Conservation (phyloP, 2,888 invertebrate genomes). For the Watsonalla binaria region DNA sequence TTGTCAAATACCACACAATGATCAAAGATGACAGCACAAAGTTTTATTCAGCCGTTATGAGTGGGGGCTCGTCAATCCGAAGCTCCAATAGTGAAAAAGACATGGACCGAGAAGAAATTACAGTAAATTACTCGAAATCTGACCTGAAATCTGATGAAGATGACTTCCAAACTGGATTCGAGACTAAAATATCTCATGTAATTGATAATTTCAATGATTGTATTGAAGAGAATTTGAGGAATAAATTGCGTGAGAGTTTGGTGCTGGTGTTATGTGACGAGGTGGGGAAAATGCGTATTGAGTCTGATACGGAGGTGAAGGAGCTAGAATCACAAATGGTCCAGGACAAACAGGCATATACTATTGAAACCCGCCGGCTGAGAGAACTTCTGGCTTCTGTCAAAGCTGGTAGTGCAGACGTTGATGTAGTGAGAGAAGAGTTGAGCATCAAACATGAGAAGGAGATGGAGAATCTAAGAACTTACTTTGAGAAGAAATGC, state of each 20-base stretch:
- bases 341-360: conserved; percentile 77
- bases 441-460: conserved; percentile 82
- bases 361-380: conserved; percentile 72
- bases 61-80: conserved; percentile 55
- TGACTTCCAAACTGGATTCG: conserved; percentile 60
- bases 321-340: conserved; percentile 68
- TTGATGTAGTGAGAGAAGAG: conserved; percentile 78
- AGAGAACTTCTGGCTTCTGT: conserved; percentile 77
- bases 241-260: conserved; percentile 74
- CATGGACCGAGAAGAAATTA: conserved; percentile 72
- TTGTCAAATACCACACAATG: conserved; percentile 64
- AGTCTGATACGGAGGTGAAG: conserved; percentile 58
- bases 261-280: conserved; percentile 77
- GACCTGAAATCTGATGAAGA: conserved; percentile 58
- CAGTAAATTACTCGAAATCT: conserved; percentile 63
- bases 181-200: conserved; percentile 48
- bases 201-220: conserved; percentile 55
- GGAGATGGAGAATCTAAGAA: conserved; percentile 88
- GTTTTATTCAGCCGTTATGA: conserved; percentile 65
- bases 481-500: conserved; percentile 89
- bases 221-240: conserved; percentile 63
- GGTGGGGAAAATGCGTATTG: conserved; percentile 65
- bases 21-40: conserved; percentile 66
- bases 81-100: conserved; percentile 70
- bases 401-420: conserved; percentile 77